Conservation (phyloP, 2,113 vertebrate species). For the Upupa epops region DNA sequence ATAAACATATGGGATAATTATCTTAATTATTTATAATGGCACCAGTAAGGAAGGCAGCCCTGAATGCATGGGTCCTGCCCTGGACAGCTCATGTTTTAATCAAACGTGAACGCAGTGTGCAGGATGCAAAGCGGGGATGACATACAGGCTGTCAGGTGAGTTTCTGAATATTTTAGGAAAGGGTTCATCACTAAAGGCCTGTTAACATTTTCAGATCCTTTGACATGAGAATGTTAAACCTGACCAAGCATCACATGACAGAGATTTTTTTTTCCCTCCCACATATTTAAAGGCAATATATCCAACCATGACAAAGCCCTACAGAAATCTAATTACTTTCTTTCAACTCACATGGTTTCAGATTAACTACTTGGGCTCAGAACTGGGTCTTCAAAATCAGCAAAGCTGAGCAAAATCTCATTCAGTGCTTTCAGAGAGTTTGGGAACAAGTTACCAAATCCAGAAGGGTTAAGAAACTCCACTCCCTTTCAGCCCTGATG, state of each 20-base stretch:
- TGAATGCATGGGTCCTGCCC: not conserved
- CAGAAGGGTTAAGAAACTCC: not conserved
- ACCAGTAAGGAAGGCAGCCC: constrained; percentile 31
- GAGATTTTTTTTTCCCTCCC: not conserved
- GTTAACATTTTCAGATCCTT: not conserved
- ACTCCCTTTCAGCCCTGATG: not conserved
- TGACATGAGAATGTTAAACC: not conserved
- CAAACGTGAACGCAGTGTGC: not conserved
- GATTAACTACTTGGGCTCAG: not conserved
- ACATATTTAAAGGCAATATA: not conserved
- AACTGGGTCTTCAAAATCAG: not conserved
- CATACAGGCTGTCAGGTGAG: constrained; percentile 24
- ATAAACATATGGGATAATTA: constrained; percentile 56
- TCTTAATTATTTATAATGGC: constrained; percentile 66
- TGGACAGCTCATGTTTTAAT: constrained; percentile 44
- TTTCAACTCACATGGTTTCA: not conserved
- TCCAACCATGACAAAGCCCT: not conserved
- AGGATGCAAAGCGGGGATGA: not conserved
- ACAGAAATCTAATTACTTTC: constrained; percentile 12
- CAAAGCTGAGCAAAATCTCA: not conserved
- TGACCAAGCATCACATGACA: not conserved
- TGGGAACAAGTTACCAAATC: not conserved
- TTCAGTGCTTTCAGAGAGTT: not conserved
- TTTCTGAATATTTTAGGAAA: constrained; percentile 27
- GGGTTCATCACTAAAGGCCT: not conserved